Evolutionary conservation across 2,888 invertebrate genomes (phyloP), one percentile per base, ranked within the genome.

Genomic region (Tetranychus truncatus): DNA sequence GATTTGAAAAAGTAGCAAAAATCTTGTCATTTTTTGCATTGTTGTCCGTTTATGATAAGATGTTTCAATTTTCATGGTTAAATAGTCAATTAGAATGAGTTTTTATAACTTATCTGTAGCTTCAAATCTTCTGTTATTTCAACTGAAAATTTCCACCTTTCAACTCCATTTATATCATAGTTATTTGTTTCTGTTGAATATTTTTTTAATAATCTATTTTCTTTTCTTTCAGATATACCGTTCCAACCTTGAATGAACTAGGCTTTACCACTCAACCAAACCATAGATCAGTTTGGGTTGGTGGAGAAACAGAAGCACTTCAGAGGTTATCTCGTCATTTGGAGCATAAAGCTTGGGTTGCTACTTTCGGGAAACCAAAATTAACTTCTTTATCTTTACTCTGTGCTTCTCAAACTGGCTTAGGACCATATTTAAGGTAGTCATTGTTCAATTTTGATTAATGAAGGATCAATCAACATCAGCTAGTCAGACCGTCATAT

Each of bases 331-430:
- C 91, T 80, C 79, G 83, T 69, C 84, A 84, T 78, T 79, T 84
- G 67, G 81, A 84, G 80, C 79, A 82, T 76, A 82, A 92, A 83
- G 91, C 91, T 0, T 92, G 91, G 91, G 91, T 91, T 9, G 91
- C 91, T n/a, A 90, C 90, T 24, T 92, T 91, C 81, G 92, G 91
- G 9, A 85, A 89, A 72, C 92, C 92, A 0, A 91, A 91, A 84
- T 9, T 21, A 24, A 92, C 92, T 91, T 91, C 91, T 0, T 90
- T 91, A 1, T 91, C 91, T 0, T 83, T 92, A 67, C 84, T 91
- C 66, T 89, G 91, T 15, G 76, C 78, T 24, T 91, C 90, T 79
- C 89, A 89, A 81, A 92, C 92, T 7, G 91, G 91, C 9, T 84
- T 92, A 34, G 91, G 91, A 71, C 91, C 92, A 0, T 92, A 92